Conservation (phyloP, 2,797 vertebrate genomes). For the Anniella stebbinsi region DNA sequence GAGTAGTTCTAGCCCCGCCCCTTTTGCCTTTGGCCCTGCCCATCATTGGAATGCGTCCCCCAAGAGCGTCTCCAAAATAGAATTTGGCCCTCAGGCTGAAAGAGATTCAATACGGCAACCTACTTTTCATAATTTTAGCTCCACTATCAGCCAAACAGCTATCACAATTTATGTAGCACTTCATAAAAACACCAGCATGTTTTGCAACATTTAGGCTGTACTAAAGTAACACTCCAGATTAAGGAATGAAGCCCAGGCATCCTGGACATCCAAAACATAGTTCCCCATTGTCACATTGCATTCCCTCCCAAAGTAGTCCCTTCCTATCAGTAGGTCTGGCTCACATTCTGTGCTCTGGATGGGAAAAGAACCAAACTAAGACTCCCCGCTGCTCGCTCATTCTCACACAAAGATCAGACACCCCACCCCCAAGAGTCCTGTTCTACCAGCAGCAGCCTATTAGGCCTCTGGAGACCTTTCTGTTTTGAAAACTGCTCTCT, state of each 20-base stretch:
- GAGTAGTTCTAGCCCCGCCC: no score
- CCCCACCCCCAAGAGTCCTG: background rate
- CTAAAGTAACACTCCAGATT: background rate
- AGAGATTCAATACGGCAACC: no score
- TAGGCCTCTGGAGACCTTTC: background rate
- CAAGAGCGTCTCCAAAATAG: no score
- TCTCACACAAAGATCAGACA: background rate
- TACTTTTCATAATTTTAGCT: background rate
- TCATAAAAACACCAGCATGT: background rate
- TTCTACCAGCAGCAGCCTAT: background rate
- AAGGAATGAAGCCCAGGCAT: background rate
- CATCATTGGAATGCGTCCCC: no score
- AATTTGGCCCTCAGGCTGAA: no score
- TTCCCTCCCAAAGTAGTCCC: background rate
- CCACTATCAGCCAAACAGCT: background rate
- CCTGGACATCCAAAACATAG: background rate
- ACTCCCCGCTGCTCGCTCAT: background rate
- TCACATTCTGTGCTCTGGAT: background rate
- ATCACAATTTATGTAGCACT: background rate
- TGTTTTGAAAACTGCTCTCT: background rate
- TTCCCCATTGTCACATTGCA: background rate
- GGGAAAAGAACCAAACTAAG: background rate
- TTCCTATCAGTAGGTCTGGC: no score
- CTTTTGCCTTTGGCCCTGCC: no score
- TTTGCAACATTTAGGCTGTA: background rate